Evolutionary conservation across 2,113 vertebrate species (phyloP).

Genomic region (Thinocorus orbignyianus): DNA sequence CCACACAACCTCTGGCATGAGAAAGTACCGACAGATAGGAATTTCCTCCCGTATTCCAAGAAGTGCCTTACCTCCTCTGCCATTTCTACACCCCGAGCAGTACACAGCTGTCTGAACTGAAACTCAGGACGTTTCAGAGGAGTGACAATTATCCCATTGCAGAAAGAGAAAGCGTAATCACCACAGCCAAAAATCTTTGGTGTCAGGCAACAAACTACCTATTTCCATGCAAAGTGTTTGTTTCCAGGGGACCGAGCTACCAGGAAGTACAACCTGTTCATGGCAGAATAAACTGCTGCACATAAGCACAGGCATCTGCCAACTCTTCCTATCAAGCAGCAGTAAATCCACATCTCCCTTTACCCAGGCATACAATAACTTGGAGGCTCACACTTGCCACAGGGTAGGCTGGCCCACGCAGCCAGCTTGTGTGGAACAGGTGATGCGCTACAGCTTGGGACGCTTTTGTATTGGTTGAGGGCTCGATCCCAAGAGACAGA

Average conservation of each 20-base stretch:
- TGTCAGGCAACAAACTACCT: background rate
- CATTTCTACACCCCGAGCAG: background rate
- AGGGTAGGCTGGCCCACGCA: background rate
- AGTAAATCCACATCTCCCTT: background rate
- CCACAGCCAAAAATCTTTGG: background rate
- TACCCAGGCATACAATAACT: conserved; percentile 18
- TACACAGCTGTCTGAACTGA: background rate
- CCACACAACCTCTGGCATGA: background rate
- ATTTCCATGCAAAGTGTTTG: background rate
- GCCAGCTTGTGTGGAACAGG: background rate
- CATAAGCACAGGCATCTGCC: background rate
- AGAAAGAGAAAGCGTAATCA: background rate
- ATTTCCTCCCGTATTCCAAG: background rate
- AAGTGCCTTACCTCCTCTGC: background rate
- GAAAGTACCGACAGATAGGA: background rate
- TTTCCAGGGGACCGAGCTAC: background rate
- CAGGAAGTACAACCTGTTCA: background rate
- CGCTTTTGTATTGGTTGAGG: background rate
- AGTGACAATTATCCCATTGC: background rate
- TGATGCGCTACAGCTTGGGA: accelerated
- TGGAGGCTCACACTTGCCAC: background rate
- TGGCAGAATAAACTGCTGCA: background rate
- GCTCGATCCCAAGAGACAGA: background rate
- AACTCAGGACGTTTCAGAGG: background rate
- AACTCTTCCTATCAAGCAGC: background rate